These are phyloP conservation scores for Buceros bicornis DNA, from an alignment of 2,797 vertebrate species.

Conservation along the genomic window DNA sequence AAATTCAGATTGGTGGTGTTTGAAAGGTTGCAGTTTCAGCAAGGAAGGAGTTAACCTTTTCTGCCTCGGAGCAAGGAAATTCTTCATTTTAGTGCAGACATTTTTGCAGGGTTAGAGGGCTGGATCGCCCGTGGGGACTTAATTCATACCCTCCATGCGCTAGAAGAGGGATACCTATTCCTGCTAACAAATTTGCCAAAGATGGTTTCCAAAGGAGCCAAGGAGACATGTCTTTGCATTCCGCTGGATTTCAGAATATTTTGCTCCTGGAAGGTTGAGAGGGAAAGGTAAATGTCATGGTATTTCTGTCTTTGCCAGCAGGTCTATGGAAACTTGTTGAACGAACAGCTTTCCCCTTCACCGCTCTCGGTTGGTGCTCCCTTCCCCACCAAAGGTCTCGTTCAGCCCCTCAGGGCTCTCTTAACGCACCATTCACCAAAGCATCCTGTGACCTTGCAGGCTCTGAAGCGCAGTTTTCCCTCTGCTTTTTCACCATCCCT, in stretches of 20 bases:
- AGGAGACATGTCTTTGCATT: background rate
- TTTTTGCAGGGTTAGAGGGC: slow-evolving; percentile 23
- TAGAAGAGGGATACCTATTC: background rate
- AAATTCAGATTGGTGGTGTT: background rate
- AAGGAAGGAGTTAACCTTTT: slow-evolving; percentile 21
- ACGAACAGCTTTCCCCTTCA: background rate
- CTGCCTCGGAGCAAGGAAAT: slow-evolving; percentile 13
- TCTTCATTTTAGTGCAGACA: background rate
- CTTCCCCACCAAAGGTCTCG: background rate
- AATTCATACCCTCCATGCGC: background rate
- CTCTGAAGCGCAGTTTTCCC: background rate
- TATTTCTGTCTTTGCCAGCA: background rate
- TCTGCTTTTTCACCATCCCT: background rate
- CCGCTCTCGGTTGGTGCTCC: background rate
- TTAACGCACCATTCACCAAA: background rate
- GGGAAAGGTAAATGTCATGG: slow-evolving; percentile 4
- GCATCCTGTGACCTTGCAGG: background rate
- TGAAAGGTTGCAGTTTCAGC: background rate
- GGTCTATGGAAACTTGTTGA: background rate
- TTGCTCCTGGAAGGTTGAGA: background rate
- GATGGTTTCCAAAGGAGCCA: background rate
- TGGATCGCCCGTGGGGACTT: background rate
- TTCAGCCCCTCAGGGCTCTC: background rate
- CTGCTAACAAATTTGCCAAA: background rate
- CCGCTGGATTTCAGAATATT: background rate